Conservation (phyloP, 2,888 invertebrate species). For the Limenitis camilla region DNA sequence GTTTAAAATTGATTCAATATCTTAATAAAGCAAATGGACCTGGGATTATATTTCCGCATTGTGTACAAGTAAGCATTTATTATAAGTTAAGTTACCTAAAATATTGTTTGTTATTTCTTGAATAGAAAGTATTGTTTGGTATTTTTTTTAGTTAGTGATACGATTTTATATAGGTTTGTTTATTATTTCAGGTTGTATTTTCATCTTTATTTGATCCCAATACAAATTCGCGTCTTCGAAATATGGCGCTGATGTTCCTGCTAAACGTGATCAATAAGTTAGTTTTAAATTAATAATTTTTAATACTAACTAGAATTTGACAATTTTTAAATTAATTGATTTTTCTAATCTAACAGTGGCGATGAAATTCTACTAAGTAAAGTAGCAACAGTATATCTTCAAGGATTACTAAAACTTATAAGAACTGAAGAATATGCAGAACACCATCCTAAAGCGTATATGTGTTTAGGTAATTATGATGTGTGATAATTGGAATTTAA, state of each 20-base stretch:
- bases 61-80: conserved; percentile 79
- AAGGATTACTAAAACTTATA: conserved; percentile 82
- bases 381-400: conserved; percentile 81
- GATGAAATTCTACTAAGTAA: conserved; percentile 75
- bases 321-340: neutral
- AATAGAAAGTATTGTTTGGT: neutral
- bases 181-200: conserved; percentile 80
- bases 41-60: conserved; percentile 84
- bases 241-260: conserved; percentile 86
- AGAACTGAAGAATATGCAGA: conserved; percentile 76
- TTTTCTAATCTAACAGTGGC: conserved; percentile 71
- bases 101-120: too few relatives aligned
- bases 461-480: conserved; percentile 75
- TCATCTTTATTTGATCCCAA: conserved; percentile 89
- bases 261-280: conserved; percentile 87
- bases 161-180: neutral
- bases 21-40: conserved; percentile 82
- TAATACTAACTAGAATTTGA: neutral
- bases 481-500: neutral
- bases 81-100: neutral
- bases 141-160: neutral
- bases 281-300: conserved; percentile 40
- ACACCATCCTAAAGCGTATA: conserved; percentile 81
- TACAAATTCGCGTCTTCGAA: conserved; percentile 88
- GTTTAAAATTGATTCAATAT: conserved; percentile 89